Evolutionary conservation across 2,113 vertebrate species (phyloP).

Genomic region (Notechis scutatus): DNA sequence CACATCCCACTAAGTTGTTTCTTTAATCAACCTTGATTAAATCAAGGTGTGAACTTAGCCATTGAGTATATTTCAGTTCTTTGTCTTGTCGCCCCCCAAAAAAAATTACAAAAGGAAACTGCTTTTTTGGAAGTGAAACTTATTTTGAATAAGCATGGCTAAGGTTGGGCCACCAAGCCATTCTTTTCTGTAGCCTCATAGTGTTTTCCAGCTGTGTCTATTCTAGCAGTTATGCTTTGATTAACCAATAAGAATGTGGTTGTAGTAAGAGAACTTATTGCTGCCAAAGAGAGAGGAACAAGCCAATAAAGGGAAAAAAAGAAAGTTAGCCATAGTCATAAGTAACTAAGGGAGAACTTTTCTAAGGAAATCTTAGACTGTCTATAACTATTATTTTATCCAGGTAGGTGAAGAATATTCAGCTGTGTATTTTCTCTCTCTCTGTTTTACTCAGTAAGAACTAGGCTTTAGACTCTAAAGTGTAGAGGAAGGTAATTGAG

Average conservation of each 20-base stretch:
- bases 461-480: neutral
- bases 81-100: neutral
- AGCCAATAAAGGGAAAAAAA: neutral
- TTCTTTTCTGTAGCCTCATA: neutral
- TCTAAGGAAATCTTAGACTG: neutral
- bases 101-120: neutral
- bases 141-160: neutral
- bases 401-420: neutral
- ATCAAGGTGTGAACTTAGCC: neutral
- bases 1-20: neutral
- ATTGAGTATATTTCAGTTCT: neutral
- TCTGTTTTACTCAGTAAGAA: neutral
- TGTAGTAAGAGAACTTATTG: neutral
- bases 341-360: neutral
- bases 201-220: slow-evolving; percentile 22
- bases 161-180: neutral
- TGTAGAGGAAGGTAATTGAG: accelerated
- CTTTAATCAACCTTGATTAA: neutral
- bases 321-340: slow-evolving; percentile 14
- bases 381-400: neutral
- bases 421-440: neutral
- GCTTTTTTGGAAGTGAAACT: neutral
- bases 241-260: neutral
- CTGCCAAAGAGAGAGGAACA: neutral
- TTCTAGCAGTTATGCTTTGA: neutral